Conservation (phyloP, 1,140 invertebrate species). For the Drosophila bocki region DNA sequence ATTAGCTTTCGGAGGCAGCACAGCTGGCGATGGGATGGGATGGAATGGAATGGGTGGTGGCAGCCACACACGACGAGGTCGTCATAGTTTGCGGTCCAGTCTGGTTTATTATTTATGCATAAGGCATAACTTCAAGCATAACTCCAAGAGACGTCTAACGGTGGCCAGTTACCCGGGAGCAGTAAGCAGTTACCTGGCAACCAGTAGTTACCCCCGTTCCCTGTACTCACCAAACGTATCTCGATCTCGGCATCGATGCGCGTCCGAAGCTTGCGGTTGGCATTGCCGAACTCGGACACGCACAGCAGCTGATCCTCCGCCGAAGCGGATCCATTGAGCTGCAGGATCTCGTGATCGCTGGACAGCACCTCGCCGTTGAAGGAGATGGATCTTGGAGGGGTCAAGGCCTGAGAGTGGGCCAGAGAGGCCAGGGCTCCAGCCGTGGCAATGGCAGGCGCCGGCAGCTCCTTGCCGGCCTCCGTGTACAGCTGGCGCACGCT, state of each 20-base stretch:
- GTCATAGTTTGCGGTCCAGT: constrained; percentile 27
- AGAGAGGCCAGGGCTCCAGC: constrained; percentile 57
- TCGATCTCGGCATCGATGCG: constrained; percentile 94
- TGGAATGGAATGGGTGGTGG: constrained; percentile 23
- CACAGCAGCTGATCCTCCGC: constrained; percentile 88
- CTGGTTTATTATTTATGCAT: constrained; percentile 74
- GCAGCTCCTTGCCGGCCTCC: constrained; percentile 87
- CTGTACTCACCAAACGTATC: constrained; percentile 91
- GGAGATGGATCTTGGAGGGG: constrained; percentile 65
- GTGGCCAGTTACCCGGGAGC: constrained; percentile 8
- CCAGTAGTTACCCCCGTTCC: constrained; percentile 2
- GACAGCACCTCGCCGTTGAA: constrained; percentile 64
- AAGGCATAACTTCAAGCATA: constrained; percentile 24
- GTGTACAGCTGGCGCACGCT: constrained; percentile 90
- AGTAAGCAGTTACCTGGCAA: background rate
- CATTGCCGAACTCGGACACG: constrained; percentile 91
- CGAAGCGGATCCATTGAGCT: constrained; percentile 43
- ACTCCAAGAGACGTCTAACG: constrained; percentile 31
- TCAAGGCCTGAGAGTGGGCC: constrained; percentile 61
- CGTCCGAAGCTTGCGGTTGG: constrained; percentile 88
- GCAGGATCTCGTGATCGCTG: constrained; percentile 81
- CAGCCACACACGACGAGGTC: constrained; percentile 42
- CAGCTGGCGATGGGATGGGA: constrained; percentile 53
- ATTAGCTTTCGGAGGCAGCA: constrained; percentile 44
- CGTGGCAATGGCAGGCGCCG: constrained; percentile 42